phyloP scores from a whole-genome alignment of 1,140 invertebrate genomes.

The Stegodyphus dumicola region DNA sequence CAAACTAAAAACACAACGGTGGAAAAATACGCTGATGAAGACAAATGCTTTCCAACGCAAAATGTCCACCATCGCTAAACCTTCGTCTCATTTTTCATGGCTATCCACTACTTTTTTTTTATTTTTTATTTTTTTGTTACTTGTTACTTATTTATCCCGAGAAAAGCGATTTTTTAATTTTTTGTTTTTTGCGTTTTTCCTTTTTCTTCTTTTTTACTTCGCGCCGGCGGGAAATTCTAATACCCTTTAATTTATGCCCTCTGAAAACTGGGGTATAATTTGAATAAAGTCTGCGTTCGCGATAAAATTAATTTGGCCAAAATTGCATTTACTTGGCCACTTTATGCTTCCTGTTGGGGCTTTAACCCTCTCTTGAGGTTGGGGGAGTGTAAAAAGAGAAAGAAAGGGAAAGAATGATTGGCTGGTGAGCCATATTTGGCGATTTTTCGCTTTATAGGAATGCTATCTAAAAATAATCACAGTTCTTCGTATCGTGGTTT shows the following conservation, averaged over 20 bases:
- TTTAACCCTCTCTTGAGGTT: slow-evolving; percentile 58
- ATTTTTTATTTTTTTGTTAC: slow-evolving; percentile 28
- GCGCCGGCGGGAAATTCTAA: slow-evolving; percentile 12
- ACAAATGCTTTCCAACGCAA: slow-evolving; percentile 46
- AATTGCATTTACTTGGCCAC: slow-evolving; percentile 60
- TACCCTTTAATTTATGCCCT: slow-evolving; percentile 59
- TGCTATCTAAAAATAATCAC: too few relatives aligned
- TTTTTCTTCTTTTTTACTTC: slow-evolving; percentile 15
- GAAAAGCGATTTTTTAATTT: slow-evolving; percentile 44
- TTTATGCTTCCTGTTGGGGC: slow-evolving; percentile 56
- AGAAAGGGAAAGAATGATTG: slow-evolving; percentile 31
- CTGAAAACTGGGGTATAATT: slow-evolving; percentile 57
- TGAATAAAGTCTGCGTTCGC: slow-evolving; percentile 58
- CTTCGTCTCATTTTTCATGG: slow-evolving; percentile 56
- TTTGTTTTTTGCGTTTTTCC: slow-evolving; percentile 28
- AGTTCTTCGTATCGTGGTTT: too few relatives aligned
- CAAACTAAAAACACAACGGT: slow-evolving; percentile 30
- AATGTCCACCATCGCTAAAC: slow-evolving; percentile 56
- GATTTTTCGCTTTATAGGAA: neutral
- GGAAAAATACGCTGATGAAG: slow-evolving; percentile 53
- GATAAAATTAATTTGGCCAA: slow-evolving; percentile 62
- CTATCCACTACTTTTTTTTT: slow-evolving; percentile 15
- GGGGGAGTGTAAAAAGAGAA: slow-evolving; percentile 6
- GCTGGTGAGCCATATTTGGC: slow-evolving; percentile 20
- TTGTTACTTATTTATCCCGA: slow-evolving; percentile 58